Base-by-base conservation (phyloP, 2,113 vertebrate species). In the Anguilla rostrata region DNA sequence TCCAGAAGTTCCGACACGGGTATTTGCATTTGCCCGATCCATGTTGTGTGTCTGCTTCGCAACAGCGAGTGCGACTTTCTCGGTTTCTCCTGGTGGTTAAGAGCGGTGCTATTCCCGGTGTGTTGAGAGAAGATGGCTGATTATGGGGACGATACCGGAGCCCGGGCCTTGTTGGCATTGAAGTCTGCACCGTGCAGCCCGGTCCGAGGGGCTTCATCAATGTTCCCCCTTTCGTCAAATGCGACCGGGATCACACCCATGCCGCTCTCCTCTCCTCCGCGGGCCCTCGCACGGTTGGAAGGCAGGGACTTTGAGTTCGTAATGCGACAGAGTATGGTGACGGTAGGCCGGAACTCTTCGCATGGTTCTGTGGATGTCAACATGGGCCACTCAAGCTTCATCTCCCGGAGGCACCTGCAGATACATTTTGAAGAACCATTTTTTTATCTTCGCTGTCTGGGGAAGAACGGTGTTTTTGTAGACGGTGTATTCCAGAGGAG, bases 331-430 rank as follows among this genome's bases (percentile, higher is more conserved):
- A 95, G 96, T 91, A 96, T 96, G 89, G 96, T 99, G 92, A 98
- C 97, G 81, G 97, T 99, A 93, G 98, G 98, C 88, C 97, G 98
- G 93, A 98, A 99, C 95, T 99, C 98, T 49, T 99, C 98, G 83
- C 98, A 98, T 91, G 98, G 98, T 88, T 97, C 97, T 29, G 98
- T 99, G 96, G 98, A 99, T 91, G 97, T 99, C 89, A 97, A 97
- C 94, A 98, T 99, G 98, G 98, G 98, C 83, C 97, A 97, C 94
- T 99, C 98, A 85, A 98, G 98, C 93, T 99, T 99, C 94, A 98
- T 99, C 91, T 99, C 98, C n/a, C 95, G 97, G 92, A 96, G 98
- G 88, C 98, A 99, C 96, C 94, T 99, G 93, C 97, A 99, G 95
- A 95, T 99, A 88, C 93, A 88, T 91, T 98, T 98, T 94, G 96